Evolutionary conservation across 2,113 vertebrate species (phyloP).

Genomic region (Pachycephala philippinensis): DNA sequence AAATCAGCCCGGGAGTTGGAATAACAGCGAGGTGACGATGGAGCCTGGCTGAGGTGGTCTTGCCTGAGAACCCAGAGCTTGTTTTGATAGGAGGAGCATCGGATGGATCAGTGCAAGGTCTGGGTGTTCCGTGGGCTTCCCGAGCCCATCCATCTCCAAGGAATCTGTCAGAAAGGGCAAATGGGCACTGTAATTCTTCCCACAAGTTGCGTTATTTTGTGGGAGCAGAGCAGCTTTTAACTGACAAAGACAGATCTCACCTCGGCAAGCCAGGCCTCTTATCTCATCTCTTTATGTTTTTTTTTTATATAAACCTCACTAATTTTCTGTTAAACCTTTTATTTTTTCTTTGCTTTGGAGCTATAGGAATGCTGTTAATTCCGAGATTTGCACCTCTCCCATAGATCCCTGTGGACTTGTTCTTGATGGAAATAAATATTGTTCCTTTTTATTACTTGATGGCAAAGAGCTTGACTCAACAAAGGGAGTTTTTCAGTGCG

Average conservation of each 20-base stretch:
- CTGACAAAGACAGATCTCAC: not conserved
- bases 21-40: constrained; percentile 16
- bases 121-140: not conserved
- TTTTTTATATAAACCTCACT: not conserved
- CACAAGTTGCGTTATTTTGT: not conserved
- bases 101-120: not conserved
- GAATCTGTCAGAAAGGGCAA: not conserved
- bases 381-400: not conserved
- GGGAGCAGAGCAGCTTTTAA: not conserved
- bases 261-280: not conserved
- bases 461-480: not conserved
- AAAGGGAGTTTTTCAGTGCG: not conserved
- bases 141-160: not conserved
- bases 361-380: not conserved
- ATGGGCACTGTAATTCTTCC: not conserved
- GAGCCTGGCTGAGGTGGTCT: not conserved
- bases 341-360: not conserved
- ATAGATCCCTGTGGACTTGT: not conserved
- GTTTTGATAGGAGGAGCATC: not conserved
- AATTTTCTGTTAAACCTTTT: not conserved
- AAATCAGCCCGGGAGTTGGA: constrained; percentile 18
- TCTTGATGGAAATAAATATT: not conserved
- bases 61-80: not conserved
- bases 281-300: not conserved
- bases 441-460: not conserved